Evolutionary conservation across 2,888 invertebrate species (phyloP), one percentile per base, ranked within the genome.

Genomic region (Holacanthella duospinosa): DNA sequence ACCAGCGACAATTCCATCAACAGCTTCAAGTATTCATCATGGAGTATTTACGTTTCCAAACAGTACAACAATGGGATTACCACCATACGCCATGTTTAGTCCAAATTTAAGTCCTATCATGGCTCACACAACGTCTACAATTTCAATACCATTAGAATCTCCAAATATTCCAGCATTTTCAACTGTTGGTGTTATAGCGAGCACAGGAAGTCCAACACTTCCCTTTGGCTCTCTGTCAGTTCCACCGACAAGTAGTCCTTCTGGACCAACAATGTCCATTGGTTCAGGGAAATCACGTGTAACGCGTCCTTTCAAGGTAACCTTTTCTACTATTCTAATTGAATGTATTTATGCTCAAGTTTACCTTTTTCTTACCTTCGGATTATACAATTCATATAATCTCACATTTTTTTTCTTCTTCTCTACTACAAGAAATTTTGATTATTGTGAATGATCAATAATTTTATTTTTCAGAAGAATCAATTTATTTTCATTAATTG

Each of bases 301-400:
- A 2, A 70, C 71, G n/a, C 63, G 71, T 16, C 71, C 71, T 44
- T 71, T 71, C 60, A 71, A 71, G 70, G 71, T 71, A 66, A 55
- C 3, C 21, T 43, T 54, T 24, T 53, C n/a, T n/a, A n/a, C n/a
- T n/a, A n/a, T n/a, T n/a, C n/a, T 60, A 12, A 43, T 36, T 16
- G 6, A 6, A 36, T 36, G 36, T 16, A 36, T 36, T 36, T 36
- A 36, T 36, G 6, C 36, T 36, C 6, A 16, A 36, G 6, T 36
- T 36, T 16, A 36, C 16, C 36, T 16, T 16, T 36, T 36, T n/a
- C n/a, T n/a, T 36, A 16, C 36, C 36, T 36, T 6, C 36, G 16
- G 36, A 36, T 36, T 36, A 36, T 36, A 16, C 36, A 36, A 9
- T 36, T n/a, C n/a, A n/a, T n/a, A n/a, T n/a, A n/a, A n/a, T n/a